Evolutionary conservation across 2,888 invertebrate species (phyloP).

Genomic region (Linhomoeus sp.): DNA sequence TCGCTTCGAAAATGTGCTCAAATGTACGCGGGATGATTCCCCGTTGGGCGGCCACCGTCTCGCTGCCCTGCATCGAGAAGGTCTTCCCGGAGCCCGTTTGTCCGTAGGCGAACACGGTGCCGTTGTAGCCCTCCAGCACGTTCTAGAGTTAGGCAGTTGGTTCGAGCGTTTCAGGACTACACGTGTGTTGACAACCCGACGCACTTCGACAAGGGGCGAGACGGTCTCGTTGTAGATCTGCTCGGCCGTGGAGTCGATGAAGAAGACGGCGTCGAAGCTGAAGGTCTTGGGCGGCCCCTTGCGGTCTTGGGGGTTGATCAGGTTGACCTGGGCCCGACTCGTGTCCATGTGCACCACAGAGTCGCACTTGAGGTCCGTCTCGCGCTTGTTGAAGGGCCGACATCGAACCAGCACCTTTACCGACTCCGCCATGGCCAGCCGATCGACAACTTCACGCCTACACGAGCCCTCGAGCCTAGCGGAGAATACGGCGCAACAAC

Average conservation of each 20-base stretch:
- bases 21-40: conserved; percentile 39
- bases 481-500: no score
- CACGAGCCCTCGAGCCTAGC: no score
- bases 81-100: conserved; percentile 81
- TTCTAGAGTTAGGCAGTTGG: conserved; percentile 36
- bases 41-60: conserved; percentile 10
- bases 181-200: conserved; percentile 1
- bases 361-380: conserved; percentile 46
- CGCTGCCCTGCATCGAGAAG: conserved; percentile 58
- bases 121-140: conserved; percentile 72
- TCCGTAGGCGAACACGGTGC: conserved; percentile 77
- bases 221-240: conserved; percentile 66
- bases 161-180: no score
- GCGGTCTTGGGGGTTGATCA: not conserved
- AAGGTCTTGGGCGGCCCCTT: conserved; percentile 46
- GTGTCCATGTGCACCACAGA: conserved; percentile 26
- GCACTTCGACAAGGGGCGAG: conserved; percentile 56
- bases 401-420: conserved; percentile 66
- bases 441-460: no score
- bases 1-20: conserved; percentile 61
- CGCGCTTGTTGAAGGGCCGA: conserved; percentile 60
- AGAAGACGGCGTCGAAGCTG: conserved; percentile 66
- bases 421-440: no score
- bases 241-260: conserved; percentile 54
- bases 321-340: not conserved